Evolutionary conservation across 2,113 vertebrate genomes (phyloP), one percentile per base, ranked within the genome.

Genomic region (Zootoca vivipara): DNA sequence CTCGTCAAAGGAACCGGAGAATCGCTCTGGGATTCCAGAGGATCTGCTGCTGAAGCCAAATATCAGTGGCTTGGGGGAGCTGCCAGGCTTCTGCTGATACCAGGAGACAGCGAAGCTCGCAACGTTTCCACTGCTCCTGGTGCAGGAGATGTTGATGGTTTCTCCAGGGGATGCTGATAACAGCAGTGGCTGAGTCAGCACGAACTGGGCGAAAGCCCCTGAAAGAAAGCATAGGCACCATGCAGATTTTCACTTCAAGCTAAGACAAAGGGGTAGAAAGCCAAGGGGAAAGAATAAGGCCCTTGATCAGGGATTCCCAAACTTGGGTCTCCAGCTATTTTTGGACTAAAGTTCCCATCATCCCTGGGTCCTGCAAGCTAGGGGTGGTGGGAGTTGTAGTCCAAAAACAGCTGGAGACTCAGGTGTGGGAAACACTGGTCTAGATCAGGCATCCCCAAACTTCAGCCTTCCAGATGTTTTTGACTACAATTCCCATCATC

Each of bases 81-180:
- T 7, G 1, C 79, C 80, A 1, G 13, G 56, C n/a, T 6, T 46
- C 85, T 93, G 86, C 26, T 93, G 92, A 42, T 80, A 86, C 88
- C 90, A 91, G 35, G 9, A 0, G 22, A 87, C 72, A 40, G 52
- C 33, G 3, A 52, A 0, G 0, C 0, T 7, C 18, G 3, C 40
- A 26, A 83, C n/a, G 4, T 40, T 42, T 16, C 65, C 81, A 22
- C 65, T 30, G 26, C 64, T 83, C 38, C 38, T 69, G 38, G 35
- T 79, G 1, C 90, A 91, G 74, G 35, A 52, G n/a, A 91, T 46
- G n/a, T 40, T 72, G 22, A 73, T n/a, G 12, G 28, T 72, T 13
- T 7, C 38, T 52, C 74, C 87, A 74, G 33, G 62, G 28, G 65
- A 52, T 40, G 82, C 79, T 35, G 83, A 86, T 2, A 86, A 5